Evolutionary conservation across 92 coral and sea anemone genomes (phyloP), one percentile per base, ranked within the genome.

Genomic region (Muricea muricata): DNA sequence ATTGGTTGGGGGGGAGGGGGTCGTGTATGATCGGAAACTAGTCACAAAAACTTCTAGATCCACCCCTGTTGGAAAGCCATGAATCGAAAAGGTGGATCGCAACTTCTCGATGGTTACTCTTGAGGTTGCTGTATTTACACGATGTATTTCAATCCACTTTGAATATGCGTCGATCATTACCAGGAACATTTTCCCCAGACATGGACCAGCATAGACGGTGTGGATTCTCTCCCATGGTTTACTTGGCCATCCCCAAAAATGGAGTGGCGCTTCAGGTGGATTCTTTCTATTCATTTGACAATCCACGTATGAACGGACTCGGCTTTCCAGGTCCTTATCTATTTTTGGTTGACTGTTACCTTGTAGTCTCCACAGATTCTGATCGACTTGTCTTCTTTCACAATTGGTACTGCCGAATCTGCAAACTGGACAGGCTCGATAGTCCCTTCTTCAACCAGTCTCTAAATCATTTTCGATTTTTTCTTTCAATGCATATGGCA

Each of bases 111-210:
- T 73, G 32, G 87, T 87, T 12, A 48, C 61, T 54, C 68, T 68
- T 24, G 87, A 57, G 2, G 83, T 81, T 70, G 91, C 50, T 18
- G 41, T 35, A 39, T 69, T 60, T 45, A 41, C 75, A 72, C 65
- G 60, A 52, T 87, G 87, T 15, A 82, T 65, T 24, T 83, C 87
- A 30, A 83, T 47, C 80, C 87, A 83, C 26, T 71, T 83, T 14
- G 91, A 87, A 67, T 82, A 78, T 14, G 86, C 80, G 31, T 86
- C 89, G 69, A 80, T 69, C n/a, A 79, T 86, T 21, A 86, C 10
- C 18, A 86, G 52, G 60, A 86, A 65, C 72, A 65, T 65, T 28
- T 65, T 29, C 17, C 72, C 72, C 35, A 33, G 12, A 18, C 24
- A 65, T 65, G 72, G 72, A 65, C 41, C 72, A 29, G 72, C 72